Percentiles rank a stretch among this genome's conserved stretches.
phyloP scores from a whole-genome alignment of 2,797 vertebrate species.

The Percopsis omiscomaycus region DNA sequence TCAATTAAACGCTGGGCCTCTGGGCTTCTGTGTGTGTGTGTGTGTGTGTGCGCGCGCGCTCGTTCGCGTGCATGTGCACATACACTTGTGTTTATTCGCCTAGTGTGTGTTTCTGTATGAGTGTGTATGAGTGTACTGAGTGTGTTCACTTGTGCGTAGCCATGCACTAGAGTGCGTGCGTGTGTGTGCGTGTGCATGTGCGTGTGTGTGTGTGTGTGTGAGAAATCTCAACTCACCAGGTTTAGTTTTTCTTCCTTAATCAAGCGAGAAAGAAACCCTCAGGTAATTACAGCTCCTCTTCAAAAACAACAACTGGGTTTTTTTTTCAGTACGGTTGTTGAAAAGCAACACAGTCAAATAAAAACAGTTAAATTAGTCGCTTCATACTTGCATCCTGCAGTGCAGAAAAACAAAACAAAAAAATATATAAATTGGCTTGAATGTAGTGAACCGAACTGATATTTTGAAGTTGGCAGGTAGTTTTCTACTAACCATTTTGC shows the following conservation, averaged over 20 bases:
- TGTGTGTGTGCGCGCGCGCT: conserved; percentile 7
- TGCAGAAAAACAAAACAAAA: background rate
- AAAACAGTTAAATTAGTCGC: conserved; percentile 21
- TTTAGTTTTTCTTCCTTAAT: conserved; percentile 72
- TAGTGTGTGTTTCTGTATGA: conserved; percentile 24
- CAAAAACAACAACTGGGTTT: conserved; percentile 55
- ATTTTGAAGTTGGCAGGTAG: background rate
- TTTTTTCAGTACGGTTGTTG: conserved; percentile 42
- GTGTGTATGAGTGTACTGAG: background rate
- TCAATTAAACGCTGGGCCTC: conserved; percentile 67
- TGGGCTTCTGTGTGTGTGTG: conserved; percentile 49
- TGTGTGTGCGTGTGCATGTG: background rate
- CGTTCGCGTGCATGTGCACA: conserved; percentile 1
- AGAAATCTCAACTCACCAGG: conserved; percentile 56
- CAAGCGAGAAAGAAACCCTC: conserved; percentile 64
- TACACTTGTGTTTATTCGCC: background rate
- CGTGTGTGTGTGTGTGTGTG: conserved; percentile 39
- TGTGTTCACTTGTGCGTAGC: background rate
- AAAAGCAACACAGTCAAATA: conserved; percentile 44
- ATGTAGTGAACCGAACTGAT: background rate
- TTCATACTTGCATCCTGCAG: conserved; percentile 8
- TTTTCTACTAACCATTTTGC: background rate
- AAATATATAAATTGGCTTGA: background rate
- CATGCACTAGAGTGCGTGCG: background rate
- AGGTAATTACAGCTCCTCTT: conserved; percentile 67